phyloP scores from a whole-genome alignment of 2,888 invertebrate genomes.

The Oxyscelio sp. region DNA sequence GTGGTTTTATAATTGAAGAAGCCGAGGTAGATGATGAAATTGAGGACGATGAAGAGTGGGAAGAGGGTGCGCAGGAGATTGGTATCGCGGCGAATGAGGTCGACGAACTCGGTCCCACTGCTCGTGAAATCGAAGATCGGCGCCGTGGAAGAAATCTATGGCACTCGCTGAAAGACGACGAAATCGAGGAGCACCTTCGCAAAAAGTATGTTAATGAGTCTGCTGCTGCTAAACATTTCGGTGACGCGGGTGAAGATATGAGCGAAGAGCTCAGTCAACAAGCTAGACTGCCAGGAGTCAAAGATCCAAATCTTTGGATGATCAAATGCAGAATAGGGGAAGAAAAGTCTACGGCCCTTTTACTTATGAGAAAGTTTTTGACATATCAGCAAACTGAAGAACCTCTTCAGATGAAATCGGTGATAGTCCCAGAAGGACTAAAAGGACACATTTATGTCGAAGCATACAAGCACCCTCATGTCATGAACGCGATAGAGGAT shows the following conservation, averaged over 20 bases:
- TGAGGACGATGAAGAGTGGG: slow-evolving; percentile 99
- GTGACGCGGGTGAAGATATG: slow-evolving; percentile 99
- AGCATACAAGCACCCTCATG: slow-evolving; percentile 99
- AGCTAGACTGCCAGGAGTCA: slow-evolving; percentile 95
- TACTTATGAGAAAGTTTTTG: slow-evolving; percentile 98
- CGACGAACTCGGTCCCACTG: slow-evolving; percentile 97
- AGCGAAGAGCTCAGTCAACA: slow-evolving; percentile 99
- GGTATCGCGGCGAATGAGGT: slow-evolving; percentile 97
- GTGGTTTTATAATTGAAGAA: slow-evolving; percentile 98
- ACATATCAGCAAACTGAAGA: slow-evolving; percentile 95
- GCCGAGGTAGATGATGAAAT: slow-evolving; percentile 96
- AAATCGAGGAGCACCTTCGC: slow-evolving; percentile 98
- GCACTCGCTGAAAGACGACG: slow-evolving; percentile 98
- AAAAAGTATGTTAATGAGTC: slow-evolving; percentile 95
- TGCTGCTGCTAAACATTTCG: slow-evolving; percentile 89
- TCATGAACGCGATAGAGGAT: slow-evolving; percentile 97
- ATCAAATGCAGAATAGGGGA: slow-evolving; percentile 99
- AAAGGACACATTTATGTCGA: slow-evolving; percentile 98
- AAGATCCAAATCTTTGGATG: slow-evolving; percentile 99
- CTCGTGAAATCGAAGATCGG: slow-evolving; percentile 97
- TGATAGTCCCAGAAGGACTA: slow-evolving; percentile 98
- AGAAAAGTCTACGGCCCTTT: slow-evolving; percentile 97
- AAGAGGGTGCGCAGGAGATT: slow-evolving; percentile 98
- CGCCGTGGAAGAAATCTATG: slow-evolving; percentile 95
- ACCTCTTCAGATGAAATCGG: slow-evolving; percentile 98